Evolutionary conservation across 2,113 vertebrate species (phyloP), one percentile per base, ranked within the genome.

Genomic region (Centrocercus urophasianus): DNA sequence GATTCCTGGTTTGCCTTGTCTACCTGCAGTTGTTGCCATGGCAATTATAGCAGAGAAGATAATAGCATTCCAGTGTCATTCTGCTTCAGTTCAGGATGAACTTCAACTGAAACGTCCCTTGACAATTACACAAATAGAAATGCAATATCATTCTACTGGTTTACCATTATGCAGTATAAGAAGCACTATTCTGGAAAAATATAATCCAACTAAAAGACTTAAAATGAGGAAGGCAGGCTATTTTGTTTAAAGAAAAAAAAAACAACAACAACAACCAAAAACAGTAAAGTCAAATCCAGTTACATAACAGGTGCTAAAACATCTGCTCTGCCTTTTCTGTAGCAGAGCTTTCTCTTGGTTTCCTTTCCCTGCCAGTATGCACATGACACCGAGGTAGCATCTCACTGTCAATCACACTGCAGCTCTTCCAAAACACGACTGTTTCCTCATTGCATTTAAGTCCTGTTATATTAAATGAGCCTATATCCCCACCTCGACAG

Each of bases 21-120:
- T 95, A 95, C 93, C 93, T 96, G 93, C 85, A 94, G 84, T 30
- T 76, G 97, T 97, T 97, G 88, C 94, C 93, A 97, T 98, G 92
- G 95, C 54, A 95, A 96, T 97, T 93, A 88, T 0, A 83, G 79
- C 47, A 81, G 8, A 82, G 52, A 65, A 83, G 71, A 83, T 79
- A 89, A 94, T 30, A 88, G 48, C 57, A 92, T 74, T 71, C 56
- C 69, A 84, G 57, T 52, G 32, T 67, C 60, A 82, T 57, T 73
- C 65, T 75, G 54, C 81, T 71, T 64, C 59, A 79, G 38, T 56
- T 88, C 52, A 57, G 57, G 54, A 74, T 85, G n/a, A 79, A 45
- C 87, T 93, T 94, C 77, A 94, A 47, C 16, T 57, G 75, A 83
- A 88, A 79, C 13, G 10, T 86, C 63, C 77, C 91, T 89, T 76